These are phyloP conservation scores for Hydrolagus affinis DNA, from an alignment of 2,113 vertebrate species.

Conservation along the genomic window DNA sequence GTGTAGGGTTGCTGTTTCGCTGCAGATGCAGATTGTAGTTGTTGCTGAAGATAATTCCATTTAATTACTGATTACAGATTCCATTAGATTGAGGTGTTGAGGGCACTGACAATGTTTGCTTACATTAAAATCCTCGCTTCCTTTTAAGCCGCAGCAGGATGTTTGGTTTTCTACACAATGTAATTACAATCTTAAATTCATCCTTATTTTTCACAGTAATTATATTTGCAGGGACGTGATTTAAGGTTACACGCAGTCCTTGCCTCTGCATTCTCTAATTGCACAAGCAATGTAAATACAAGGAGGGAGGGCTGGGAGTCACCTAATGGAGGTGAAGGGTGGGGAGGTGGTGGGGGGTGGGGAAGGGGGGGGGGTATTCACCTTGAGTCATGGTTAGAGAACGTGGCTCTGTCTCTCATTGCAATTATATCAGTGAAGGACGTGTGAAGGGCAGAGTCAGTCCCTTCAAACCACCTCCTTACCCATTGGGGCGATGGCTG, in stretches of 20 bases:
- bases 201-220: not conserved
- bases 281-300: not conserved
- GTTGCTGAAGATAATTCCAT: not conserved
- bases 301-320: not conserved
- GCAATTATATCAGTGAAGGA: slow-evolving; percentile 3
- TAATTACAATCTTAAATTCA: not conserved
- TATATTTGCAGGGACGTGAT: not conserved
- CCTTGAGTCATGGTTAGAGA: not conserved
- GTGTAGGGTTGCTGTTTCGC: not conserved
- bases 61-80: not conserved
- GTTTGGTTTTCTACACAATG: not conserved
- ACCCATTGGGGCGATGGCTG: not conserved
- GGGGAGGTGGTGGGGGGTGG: too few species aligned
- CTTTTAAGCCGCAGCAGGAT: not conserved
- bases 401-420: not conserved
- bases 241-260: not conserved
- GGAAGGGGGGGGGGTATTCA: not conserved
- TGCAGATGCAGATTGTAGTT: not conserved
- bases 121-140: not conserved
- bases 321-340: not conserved
- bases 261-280: not conserved
- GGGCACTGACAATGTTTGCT: not conserved
- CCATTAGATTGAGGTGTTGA: not conserved
- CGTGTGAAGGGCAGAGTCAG: not conserved
- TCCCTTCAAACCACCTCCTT: not conserved